Evolutionary conservation across 2,888 invertebrate species (phyloP).

Genomic region (Lampropteryx suffumata): DNA sequence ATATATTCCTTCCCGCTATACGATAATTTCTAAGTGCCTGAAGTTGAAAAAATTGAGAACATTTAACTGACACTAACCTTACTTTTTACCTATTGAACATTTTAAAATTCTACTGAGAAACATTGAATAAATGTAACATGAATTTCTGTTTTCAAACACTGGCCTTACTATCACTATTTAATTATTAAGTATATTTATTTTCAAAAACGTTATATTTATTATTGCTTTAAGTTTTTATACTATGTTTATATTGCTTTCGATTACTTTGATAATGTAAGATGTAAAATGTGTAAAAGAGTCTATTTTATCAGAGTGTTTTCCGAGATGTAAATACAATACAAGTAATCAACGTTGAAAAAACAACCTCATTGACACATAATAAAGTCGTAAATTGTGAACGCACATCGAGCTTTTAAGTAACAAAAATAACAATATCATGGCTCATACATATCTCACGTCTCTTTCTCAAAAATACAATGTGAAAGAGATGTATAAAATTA

Average conservation of each 20-base stretch:
- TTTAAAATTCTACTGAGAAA: conserved; percentile 17
- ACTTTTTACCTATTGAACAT: conserved; percentile 10
- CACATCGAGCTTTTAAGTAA: conserved; percentile 24
- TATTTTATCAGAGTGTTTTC: conserved; percentile 39
- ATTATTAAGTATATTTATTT: conserved; percentile 40
- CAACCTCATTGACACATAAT: conserved; percentile 35
- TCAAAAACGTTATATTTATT: conserved; percentile 42
- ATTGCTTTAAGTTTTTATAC: conserved; percentile 43
- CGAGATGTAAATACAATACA: conserved; percentile 4
- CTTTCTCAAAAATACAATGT: conserved; percentile 8
- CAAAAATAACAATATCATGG: conserved; percentile 25
- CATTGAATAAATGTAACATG: conserved; percentile 21
- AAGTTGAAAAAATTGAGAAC: conserved; percentile 36
- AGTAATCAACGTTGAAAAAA: conserved; percentile 36
- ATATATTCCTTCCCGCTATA: conserved; percentile 42
- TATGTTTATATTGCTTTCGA: conserved; percentile 38
- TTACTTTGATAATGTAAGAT: conserved; percentile 35
- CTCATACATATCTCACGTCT: conserved; percentile 8
- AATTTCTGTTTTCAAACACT: conserved; percentile 64
- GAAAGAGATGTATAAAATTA: conserved; percentile 9
- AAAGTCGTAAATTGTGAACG: conserved; percentile 30
- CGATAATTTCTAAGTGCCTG: conserved; percentile 43
- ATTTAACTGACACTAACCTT: conserved; percentile 18
- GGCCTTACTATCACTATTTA: conserved; percentile 68
- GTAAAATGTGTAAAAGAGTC: conserved; percentile 24